These are phyloP conservation scores for Silurus meridionalis DNA, from an alignment of 2,113 vertebrate genomes.

Conservation along the genomic window DNA sequence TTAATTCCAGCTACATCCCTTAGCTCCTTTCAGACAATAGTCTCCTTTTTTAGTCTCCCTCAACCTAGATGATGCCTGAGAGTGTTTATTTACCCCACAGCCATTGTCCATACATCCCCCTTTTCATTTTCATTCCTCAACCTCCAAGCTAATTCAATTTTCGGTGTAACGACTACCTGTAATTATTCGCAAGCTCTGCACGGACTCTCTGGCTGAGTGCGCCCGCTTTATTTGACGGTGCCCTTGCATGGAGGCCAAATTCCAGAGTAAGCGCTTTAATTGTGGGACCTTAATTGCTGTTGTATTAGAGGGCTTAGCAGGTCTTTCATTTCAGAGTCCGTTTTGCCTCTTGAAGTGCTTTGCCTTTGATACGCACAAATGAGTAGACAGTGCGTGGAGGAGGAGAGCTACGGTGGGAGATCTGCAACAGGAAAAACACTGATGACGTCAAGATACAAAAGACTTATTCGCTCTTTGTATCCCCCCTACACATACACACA, in stretches of 20 bases:
- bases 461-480: not conserved
- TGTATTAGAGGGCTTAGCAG: conserved; percentile 49
- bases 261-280: conserved; percentile 54
- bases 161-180: conserved; percentile 47
- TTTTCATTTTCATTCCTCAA: conserved; percentile 38
- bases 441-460: conserved; percentile 31
- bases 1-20: conserved; percentile 9
- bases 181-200: conserved; percentile 50
- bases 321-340: conserved; percentile 44
- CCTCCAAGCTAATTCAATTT: conserved; percentile 49
- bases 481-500: not conserved
- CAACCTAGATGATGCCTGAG: not conserved
- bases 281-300: conserved; percentile 54
- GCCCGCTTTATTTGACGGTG: conserved; percentile 42
- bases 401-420: conserved; percentile 20
- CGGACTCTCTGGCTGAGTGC: conserved; percentile 46
- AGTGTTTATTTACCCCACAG: conserved; percentile 6
- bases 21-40: not conserved
- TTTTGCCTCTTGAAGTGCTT: conserved; percentile 35
- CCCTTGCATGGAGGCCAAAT: conserved; percentile 45
- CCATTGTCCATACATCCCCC: conserved; percentile 17
- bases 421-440: conserved; percentile 7
- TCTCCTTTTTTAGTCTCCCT: not conserved
- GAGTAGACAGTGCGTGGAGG: conserved; percentile 6
- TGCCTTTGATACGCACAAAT: conserved; percentile 42